Conservation (phyloP, 2,797 vertebrate genomes). For the Spinus pinus region DNA sequence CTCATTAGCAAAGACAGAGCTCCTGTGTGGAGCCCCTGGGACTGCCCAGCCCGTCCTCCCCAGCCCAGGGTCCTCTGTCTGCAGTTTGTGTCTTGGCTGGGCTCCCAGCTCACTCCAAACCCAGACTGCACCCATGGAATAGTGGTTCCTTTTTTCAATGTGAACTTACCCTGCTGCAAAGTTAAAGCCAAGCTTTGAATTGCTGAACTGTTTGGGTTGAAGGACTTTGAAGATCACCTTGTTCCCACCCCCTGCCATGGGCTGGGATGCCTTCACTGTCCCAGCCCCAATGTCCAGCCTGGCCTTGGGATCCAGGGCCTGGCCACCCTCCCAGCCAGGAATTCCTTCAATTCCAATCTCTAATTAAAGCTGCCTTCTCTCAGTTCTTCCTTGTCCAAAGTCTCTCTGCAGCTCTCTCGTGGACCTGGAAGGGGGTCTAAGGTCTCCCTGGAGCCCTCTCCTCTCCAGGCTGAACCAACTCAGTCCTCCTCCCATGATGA, state of each 20-base stretch:
- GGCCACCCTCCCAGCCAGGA: accelerated
- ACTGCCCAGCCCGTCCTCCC: neutral
- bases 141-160: no score
- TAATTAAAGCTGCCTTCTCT: neutral
- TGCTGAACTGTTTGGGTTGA: neutral
- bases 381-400: neutral
- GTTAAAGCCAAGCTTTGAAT: neutral
- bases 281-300: accelerated
- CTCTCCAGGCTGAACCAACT: neutral
- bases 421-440: neutral
- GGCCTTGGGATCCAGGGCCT: neutral
- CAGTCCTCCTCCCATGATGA: neutral
- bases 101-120: neutral
- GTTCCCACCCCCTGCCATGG: neutral
- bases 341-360: neutral
- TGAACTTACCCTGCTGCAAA: neutral
- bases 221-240: neutral
- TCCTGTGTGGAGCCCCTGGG: neutral
- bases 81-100: accelerated
- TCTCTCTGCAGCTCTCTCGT: neutral
- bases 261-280: accelerated
- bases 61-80: no score
- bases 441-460: neutral
- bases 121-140: neutral
- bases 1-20: neutral